Conservation (phyloP, 2,888 invertebrate genomes). For the Drosophila kanekoi region DNA sequence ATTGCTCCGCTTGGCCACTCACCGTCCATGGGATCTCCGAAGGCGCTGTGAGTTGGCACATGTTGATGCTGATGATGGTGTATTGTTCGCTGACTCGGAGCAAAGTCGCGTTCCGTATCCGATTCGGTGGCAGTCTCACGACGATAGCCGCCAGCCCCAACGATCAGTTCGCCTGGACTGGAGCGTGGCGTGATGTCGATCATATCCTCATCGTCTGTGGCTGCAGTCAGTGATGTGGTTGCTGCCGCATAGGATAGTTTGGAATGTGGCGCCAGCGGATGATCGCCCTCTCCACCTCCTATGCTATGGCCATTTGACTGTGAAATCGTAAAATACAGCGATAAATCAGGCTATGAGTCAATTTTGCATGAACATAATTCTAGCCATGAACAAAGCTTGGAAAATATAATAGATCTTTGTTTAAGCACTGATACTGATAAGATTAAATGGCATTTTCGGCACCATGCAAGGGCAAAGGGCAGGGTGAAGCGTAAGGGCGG, state of each 20-base stretch:
- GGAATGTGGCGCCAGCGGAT: slow-evolving; percentile 78
- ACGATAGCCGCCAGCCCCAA: slow-evolving; percentile 62
- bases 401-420: slow-evolving; percentile 39
- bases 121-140: slow-evolving; percentile 75
- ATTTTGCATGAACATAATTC: too few relatives aligned
- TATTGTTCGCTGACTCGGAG: slow-evolving; percentile 63
- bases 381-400: slow-evolving; percentile 1
- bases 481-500: not conserved
- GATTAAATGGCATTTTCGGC: slow-evolving; percentile 41
- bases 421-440: slow-evolving; percentile 56
- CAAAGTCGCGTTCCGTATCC: slow-evolving; percentile 81
- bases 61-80: slow-evolving; percentile 74
- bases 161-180: slow-evolving; percentile 81
- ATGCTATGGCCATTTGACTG: slow-evolving; percentile 82
- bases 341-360: slow-evolving; percentile 1
- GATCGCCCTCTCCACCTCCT: slow-evolving; percentile 67
- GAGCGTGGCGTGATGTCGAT: slow-evolving; percentile 88
- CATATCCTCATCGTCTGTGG: slow-evolving; percentile 88
- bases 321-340: slow-evolving; percentile 25
- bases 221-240: slow-evolving; percentile 76
- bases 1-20: slow-evolving; percentile 21
- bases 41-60: slow-evolving; percentile 85
- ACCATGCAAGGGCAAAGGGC: slow-evolving; percentile 4
- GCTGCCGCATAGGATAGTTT: slow-evolving; percentile 68
- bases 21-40: slow-evolving; percentile 83